phyloP scores from a whole-genome alignment of 2,113 vertebrate species.

The Procapra przewalskii region DNA sequence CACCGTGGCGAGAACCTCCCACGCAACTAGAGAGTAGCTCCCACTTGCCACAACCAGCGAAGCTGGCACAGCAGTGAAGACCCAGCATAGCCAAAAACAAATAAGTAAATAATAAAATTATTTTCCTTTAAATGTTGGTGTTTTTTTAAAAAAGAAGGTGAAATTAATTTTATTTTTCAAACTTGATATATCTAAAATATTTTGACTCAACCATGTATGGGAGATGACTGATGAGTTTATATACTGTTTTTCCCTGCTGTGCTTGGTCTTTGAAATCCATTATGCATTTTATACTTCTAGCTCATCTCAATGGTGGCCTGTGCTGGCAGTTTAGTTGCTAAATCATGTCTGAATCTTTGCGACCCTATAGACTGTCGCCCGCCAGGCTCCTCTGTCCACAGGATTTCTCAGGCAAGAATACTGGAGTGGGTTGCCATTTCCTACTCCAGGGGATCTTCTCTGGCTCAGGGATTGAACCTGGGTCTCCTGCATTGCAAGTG shows the following conservation, averaged over 20 bases:
- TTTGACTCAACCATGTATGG: neutral
- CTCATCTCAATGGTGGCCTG: fast-evolving
- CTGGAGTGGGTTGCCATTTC: neutral
- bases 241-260: neutral
- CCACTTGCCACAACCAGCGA: neutral
- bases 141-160: neutral
- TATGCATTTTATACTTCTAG: neutral
- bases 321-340: neutral
- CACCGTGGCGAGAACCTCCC: fast-evolving
- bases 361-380: neutral
- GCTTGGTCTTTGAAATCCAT: neutral
- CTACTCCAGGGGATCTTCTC: neutral
- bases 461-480: neutral
- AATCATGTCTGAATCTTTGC: neutral
- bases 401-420: neutral
- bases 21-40: neutral
- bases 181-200: neutral
- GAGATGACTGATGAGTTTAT: neutral
- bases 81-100: neutral
- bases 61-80: neutral
- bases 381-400: neutral
- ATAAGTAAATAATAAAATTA: neutral
- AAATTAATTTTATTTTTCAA: neutral
- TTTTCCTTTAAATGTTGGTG: neutral
- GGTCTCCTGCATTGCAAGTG: neutral